Conservation (phyloP, 2,888 invertebrate species). For the Rugalucina vietnamica region DNA sequence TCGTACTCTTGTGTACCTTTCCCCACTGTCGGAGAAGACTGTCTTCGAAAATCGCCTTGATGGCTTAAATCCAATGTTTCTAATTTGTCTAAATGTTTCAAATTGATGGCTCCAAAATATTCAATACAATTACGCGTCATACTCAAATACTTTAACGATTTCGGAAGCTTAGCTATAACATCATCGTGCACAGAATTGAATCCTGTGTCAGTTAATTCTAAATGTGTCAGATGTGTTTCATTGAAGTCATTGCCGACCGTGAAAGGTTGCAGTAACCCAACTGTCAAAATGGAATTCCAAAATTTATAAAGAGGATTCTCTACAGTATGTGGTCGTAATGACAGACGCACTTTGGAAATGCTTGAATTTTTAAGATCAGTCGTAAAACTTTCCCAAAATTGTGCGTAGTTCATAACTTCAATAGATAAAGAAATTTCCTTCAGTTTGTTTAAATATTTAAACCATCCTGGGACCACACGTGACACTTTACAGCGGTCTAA, state of each 20-base stretch:
- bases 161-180: not conserved
- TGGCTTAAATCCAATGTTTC: not conserved
- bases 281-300: not conserved
- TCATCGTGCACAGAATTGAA: not conserved
- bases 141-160: not conserved
- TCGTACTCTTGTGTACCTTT: too few species aligned
- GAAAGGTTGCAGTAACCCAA: not conserved
- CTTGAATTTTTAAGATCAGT: not conserved
- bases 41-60: too few species aligned
- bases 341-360: not conserved
- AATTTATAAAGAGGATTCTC: too few species aligned
- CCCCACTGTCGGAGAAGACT: too few species aligned
- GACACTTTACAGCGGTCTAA: not conserved
- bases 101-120: not conserved
- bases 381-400: not conserved
- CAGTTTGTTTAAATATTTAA: not conserved
- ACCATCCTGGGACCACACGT: not conserved
- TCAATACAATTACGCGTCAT: not conserved
- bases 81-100: not conserved
- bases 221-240: not conserved
- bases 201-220: not conserved
- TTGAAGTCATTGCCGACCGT: not conserved
- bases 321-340: too few species aligned
- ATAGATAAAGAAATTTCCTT: not conserved
- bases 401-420: not conserved